phyloP scores from a whole-genome alignment of 1,140 invertebrate genomes.

The Aphis gossypii region DNA sequence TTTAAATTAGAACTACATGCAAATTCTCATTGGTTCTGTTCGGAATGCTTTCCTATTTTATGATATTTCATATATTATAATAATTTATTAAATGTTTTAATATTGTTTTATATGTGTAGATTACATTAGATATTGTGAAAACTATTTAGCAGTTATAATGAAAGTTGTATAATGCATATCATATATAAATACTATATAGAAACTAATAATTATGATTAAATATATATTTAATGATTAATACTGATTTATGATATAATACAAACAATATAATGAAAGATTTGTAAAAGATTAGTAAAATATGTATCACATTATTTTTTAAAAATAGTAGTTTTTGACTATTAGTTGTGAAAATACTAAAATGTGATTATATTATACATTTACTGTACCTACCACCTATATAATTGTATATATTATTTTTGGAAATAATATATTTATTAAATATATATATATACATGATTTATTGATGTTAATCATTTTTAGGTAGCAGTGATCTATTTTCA shows the following conservation, averaged over 20 bases:
- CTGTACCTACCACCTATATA: background rate
- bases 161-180: background rate
- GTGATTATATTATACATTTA: background rate
- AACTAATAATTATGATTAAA: background rate
- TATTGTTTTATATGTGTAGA: background rate
- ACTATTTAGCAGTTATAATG: background rate
- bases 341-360: background rate
- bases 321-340: background rate
- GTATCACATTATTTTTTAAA: background rate
- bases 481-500: background rate
- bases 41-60: constrained; percentile 63
- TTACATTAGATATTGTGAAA: background rate
- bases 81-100: constrained; percentile 8
- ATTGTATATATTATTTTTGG: background rate
- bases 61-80: constrained; percentile 43
- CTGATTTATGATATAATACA: background rate
- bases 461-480: too few species aligned
- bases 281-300: background rate
- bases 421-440: background rate
- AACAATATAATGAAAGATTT: background rate
- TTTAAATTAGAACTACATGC: constrained; percentile 65
- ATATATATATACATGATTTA: too few species aligned
- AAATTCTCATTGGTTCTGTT: constrained; percentile 67
- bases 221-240: background rate
- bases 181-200: background rate